Conservation (phyloP, 2,113 vertebrate species). For the Leucosticte australis region DNA sequence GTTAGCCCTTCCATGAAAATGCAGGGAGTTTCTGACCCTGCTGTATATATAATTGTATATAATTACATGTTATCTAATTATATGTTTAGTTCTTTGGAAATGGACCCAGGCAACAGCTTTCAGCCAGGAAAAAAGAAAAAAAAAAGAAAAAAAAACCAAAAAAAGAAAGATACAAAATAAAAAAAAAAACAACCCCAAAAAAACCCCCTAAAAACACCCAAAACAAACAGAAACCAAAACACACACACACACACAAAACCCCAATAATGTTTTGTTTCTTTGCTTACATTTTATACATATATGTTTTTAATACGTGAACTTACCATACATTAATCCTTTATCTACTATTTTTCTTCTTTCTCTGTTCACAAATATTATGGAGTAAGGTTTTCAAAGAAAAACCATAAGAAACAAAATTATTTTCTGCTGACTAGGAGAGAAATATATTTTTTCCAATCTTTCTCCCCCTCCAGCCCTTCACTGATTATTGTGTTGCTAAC, state of each 20-base stretch:
- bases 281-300: neutral
- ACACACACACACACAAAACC: neutral
- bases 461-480: neutral
- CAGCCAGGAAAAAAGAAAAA: neutral
- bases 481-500: neutral
- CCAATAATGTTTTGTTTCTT: neutral
- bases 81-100: constrained; percentile 42
- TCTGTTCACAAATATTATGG: neutral
- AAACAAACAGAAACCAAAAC: neutral
- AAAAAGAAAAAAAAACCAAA: neutral
- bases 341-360: neutral
- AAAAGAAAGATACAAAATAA: accelerated
- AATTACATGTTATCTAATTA: constrained; percentile 62
- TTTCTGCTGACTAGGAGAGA: neutral
- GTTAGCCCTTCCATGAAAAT: constrained; percentile 41
- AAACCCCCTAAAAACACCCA: accelerated
- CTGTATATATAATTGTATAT: too few relatives aligned
- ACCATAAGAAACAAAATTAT: neutral
- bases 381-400: neutral
- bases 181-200: neutral
- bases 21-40: neutral
- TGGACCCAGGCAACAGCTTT: constrained; percentile 17
- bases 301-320: neutral
- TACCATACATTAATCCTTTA: neutral
- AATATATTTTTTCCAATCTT: neutral